A percentile compares a stretch with the other conserved stretches of the same genome.
These are phyloP conservation scores for Eciton burchellii DNA, from an alignment of 1,140 invertebrate species.

Conservation along the genomic window DNA sequence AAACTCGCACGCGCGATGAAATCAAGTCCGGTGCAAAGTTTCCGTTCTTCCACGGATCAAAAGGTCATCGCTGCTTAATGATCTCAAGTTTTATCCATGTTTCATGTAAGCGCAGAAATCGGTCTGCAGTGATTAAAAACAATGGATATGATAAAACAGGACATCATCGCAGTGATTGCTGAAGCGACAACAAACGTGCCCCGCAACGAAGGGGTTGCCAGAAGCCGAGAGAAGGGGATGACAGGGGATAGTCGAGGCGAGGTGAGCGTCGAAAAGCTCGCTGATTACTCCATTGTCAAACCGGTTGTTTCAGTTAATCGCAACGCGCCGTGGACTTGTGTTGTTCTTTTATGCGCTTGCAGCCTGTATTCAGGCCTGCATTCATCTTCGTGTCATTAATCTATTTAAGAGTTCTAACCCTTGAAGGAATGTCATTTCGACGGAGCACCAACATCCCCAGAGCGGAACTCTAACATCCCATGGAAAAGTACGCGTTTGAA, in stretches of 20 bases:
- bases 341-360: constrained; percentile 74
- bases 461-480: no score
- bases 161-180: constrained; percentile 77
- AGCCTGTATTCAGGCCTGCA: constrained; percentile 57
- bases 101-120: constrained; percentile 26
- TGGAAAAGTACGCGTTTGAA: no score
- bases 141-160: constrained; percentile 65
- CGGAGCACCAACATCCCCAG: no score
- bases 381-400: constrained; percentile 57
- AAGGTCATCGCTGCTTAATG: neutral
- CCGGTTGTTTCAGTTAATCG: constrained; percentile 82
- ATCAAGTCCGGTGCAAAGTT: neutral
- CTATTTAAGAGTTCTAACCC: constrained; percentile 4
- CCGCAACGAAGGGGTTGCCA: constrained; percentile 56
- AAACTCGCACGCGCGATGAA: neutral
- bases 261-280: constrained; percentile 77
- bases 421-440: no score
- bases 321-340: constrained; percentile 73
- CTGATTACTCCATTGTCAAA: constrained; percentile 82
- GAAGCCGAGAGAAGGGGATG: constrained; percentile 42
- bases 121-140: constrained; percentile 34
- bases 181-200: constrained; percentile 75
- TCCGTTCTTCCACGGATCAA: neutral
- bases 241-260: constrained; percentile 24
- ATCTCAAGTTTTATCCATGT: constrained; percentile 1